Percentiles rank a stretch among this genome's conserved stretches.
phyloP scores from a whole-genome alignment of 1,140 invertebrate genomes.

The Asobara japonica region DNA sequence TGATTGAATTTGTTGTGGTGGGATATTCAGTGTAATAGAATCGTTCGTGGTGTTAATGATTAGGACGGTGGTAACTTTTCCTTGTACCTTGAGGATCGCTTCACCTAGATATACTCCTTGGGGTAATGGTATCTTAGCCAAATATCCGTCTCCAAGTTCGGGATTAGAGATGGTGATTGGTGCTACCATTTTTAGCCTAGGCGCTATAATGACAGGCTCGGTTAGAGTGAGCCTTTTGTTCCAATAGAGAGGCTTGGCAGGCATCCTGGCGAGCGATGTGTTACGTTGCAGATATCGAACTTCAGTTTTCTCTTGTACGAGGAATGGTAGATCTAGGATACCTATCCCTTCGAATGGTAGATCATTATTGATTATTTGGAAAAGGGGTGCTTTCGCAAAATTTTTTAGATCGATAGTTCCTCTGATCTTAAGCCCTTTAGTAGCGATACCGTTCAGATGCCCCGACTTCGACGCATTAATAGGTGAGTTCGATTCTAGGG shows the following conservation, averaged over 20 bases:
- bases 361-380: neutral
- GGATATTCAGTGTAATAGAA: neutral
- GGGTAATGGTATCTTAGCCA: neutral
- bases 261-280: neutral
- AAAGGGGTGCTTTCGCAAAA: neutral
- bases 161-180: neutral
- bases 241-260: neutral
- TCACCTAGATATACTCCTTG: neutral
- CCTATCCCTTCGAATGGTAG: neutral
- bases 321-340: neutral
- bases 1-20: neutral
- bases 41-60: neutral
- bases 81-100: neutral
- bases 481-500: neutral
- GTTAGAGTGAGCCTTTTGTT: neutral
- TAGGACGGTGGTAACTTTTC: neutral
- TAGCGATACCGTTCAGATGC: neutral
- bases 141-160: neutral
- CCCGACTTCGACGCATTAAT: neutral
- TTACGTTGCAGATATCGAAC: neutral
- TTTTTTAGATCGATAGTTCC: neutral
- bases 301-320: neutral
- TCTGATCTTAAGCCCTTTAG: neutral
- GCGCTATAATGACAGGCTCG: neutral
- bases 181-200: neutral